Percentiles rank a stretch among this genome's conserved stretches.
Evolutionary conservation across 2,888 invertebrate genomes (phyloP).

Genomic region (Sturmia bella): DNA sequence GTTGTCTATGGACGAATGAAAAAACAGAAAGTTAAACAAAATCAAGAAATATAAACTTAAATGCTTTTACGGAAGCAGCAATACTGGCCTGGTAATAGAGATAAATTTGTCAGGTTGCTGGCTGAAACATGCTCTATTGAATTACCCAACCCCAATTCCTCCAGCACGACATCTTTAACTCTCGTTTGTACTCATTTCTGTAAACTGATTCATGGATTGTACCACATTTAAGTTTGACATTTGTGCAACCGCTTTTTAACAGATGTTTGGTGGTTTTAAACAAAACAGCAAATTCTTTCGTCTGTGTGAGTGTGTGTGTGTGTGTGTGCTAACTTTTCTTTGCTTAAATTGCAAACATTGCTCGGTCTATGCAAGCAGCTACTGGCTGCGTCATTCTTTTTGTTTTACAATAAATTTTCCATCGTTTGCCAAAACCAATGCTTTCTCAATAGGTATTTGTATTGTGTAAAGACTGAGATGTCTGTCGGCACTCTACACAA

Average conservation of each 20-base stretch:
- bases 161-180: no score
- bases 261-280: constrained; percentile 63
- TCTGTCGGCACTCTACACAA: constrained; percentile 68
- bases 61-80: no score
- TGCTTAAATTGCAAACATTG: constrained; percentile 25
- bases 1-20: constrained; percentile 29
- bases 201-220: constrained; percentile 60
- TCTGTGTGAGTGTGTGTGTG: background rate
- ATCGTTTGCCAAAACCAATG: constrained; percentile 55
- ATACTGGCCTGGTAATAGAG: no score
- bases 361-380: background rate
- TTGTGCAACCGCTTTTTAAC: constrained; percentile 65
- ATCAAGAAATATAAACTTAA: background rate
- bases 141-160: no score
- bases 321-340: constrained; percentile 46
- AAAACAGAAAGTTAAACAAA: constrained; percentile 2
- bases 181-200: background rate
- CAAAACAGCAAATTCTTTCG: constrained; percentile 25
- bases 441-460: constrained; percentile 59
- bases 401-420: constrained; percentile 43
- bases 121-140: no score
- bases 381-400: constrained; percentile 11
- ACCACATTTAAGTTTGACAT: constrained; percentile 66
- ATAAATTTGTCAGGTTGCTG: no score
- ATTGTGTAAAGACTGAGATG: constrained; percentile 59